phyloP scores from a whole-genome alignment of 2,888 invertebrate species.

The Sympetrum striolatum region DNA sequence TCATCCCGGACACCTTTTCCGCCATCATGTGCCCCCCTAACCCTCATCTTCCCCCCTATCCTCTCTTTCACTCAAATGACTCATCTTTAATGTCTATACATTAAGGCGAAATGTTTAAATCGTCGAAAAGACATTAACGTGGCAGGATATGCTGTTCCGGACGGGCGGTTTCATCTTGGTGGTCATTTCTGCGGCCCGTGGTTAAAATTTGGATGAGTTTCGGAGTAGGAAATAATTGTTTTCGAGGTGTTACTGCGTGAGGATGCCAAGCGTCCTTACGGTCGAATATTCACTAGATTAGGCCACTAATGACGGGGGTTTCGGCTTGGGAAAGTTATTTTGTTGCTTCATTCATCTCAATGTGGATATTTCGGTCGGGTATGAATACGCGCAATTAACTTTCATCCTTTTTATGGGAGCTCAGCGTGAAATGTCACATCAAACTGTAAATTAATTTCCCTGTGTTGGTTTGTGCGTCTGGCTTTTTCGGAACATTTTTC shows the following conservation, averaged over 20 bases:
- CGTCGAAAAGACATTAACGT: constrained; percentile 9
- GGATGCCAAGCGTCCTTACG: background rate
- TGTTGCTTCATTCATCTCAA: background rate
- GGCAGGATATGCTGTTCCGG: background rate
- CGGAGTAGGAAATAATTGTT: background rate
- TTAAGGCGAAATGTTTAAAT: background rate
- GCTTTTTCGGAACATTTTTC: no score
- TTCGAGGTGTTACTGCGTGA: background rate
- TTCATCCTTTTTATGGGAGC: no score
- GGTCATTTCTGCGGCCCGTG: background rate
- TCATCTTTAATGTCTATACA: background rate
- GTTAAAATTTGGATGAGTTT: background rate
- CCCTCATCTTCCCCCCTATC: background rate
- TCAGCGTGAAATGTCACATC: no score
- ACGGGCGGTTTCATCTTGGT: background rate
- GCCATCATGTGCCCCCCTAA: background rate
- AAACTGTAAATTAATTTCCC: no score
- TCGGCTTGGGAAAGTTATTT: background rate
- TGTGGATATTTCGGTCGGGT: background rate
- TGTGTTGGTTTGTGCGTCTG: no score
- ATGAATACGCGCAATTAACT: background rate
- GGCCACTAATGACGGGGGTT: background rate
- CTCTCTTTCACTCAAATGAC: background rate
- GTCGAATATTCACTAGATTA: background rate
- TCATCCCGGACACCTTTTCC: background rate